A percentile compares a stretch with the other conserved stretches of the same genome.
Conservation (phyloP, 2,797 vertebrate genomes). For the Rhincodon typus region DNA sequence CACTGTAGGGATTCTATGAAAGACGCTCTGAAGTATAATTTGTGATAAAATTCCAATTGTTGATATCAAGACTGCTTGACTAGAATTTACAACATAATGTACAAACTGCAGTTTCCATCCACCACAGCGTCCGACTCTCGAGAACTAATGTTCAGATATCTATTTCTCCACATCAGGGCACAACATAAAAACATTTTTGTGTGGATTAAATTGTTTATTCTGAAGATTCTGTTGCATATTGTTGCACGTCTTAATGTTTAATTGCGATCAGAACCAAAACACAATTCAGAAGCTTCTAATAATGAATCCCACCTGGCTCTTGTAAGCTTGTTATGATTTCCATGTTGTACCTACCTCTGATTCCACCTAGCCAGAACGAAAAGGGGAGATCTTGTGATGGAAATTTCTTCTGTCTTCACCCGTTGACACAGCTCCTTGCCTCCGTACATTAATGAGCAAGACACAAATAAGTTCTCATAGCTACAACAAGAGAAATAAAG, state of each 20-base stretch:
- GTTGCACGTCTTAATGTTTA: not conserved
- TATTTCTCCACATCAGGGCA: not conserved
- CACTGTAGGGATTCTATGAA: too few species aligned
- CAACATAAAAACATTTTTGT: not conserved
- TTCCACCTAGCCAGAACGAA: slow-evolving; percentile 56
- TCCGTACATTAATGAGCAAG: slow-evolving; percentile 52
- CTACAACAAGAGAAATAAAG: slow-evolving; percentile 46
- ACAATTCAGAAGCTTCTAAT: not conserved
- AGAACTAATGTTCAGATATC: too few species aligned
- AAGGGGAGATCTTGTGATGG: slow-evolving; percentile 48
- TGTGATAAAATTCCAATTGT: not conserved
- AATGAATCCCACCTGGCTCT: not conserved
- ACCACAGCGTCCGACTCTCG: not conserved
- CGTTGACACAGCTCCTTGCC: slow-evolving; percentile 50
- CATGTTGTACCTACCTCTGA: slow-evolving; percentile 52
- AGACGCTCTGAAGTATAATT: not conserved
- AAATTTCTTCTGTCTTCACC: slow-evolving; percentile 57
- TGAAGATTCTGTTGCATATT: not conserved
- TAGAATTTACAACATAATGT: not conserved
- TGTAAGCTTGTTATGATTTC: not conserved
- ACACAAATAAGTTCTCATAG: slow-evolving; percentile 57
- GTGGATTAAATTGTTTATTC: not conserved
- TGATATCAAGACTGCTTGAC: not conserved
- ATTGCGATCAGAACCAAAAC: too few species aligned
- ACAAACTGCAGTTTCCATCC: not conserved